A percentile compares a stretch with the other conserved stretches of the same genome.
Evolutionary conservation across 2,113 vertebrate genomes (phyloP).

Genomic region (Limnothrissa miodon): DNA sequence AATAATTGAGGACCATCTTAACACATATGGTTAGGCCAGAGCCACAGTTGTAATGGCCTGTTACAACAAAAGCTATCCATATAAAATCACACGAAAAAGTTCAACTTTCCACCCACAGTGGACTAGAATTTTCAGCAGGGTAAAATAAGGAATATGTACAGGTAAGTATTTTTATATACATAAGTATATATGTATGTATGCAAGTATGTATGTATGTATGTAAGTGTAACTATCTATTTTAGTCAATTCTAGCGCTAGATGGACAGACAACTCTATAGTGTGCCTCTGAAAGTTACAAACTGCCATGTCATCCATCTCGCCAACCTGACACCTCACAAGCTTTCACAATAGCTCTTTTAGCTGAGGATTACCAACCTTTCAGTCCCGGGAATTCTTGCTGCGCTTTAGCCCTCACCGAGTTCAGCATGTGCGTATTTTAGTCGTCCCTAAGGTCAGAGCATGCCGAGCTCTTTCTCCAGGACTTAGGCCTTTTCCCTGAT

Average conservation of each 20-base stretch:
- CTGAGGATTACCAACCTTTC: not conserved
- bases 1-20: not conserved
- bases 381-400: not conserved
- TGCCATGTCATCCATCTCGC: not conserved
- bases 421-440: not conserved
- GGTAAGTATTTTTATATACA: no score
- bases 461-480: not conserved
- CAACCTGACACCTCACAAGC: not conserved
- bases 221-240: no score
- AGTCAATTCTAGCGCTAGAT: no score
- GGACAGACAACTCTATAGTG: not conserved
- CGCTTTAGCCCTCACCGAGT: not conserved
- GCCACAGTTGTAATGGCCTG: not conserved
- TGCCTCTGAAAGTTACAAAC: not conserved
- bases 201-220: no score
- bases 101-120: not conserved
- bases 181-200: no score
- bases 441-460: not conserved
- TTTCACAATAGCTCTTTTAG: not conserved
- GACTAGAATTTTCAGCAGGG: no score
- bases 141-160: no score
- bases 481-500: not conserved
- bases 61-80: not conserved
- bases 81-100: not conserved
- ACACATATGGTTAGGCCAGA: not conserved